Evolutionary conservation across 2,888 invertebrate genomes (phyloP), one percentile per base, ranked within the genome.

Genomic region (Rhagonycha fulva): DNA sequence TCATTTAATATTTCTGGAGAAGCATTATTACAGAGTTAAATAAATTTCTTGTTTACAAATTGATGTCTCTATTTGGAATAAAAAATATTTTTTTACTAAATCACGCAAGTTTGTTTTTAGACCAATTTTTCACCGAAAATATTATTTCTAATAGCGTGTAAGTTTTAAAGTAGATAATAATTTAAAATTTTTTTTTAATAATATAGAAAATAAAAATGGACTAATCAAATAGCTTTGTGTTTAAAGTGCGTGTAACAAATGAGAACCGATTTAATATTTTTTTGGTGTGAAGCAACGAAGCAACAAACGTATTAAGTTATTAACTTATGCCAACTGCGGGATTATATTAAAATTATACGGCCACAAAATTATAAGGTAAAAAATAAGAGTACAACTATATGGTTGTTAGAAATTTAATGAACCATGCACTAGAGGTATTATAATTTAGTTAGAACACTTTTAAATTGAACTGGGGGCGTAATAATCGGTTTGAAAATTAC

Each of bases 321-420:
- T 85, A 85, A 83, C 82, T 82, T 83, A 83, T 84, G 82, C 84
- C 84, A 85, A 85, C 85, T 85, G 85, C 83, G 84, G 84, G 85
- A 85, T 84, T 83, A 84, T 85, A 81, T 81, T 81, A 81, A 86
- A 85, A 86, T 86, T 86, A 86, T 83, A 85, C 82, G 80, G 79
- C 79, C 62, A 82, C 80, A 76, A 83, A 83, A 84, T 84, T 83
- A 84, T 80, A 79, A 78, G 78, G 78, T 78, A 80, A 80, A 80
- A 80, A 81, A 82, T 80, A 79, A 77, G 80, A 80, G 79, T 80
- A 81, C 81, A 80, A 81, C 79, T 79, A 83, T 70, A 81, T 81
- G 78, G 82, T 82, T 79, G 82, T 83, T 82, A 81, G 77, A 79
- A 80, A 78, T 80, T 47, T 82, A 82, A 80, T 83, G 81, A 82